A percentile compares a stretch with the other conserved stretches of the same genome.
These are phyloP conservation scores for Tonatia bakeri DNA, from an alignment of 2,113 vertebrate genomes.

Conservation along the genomic window DNA sequence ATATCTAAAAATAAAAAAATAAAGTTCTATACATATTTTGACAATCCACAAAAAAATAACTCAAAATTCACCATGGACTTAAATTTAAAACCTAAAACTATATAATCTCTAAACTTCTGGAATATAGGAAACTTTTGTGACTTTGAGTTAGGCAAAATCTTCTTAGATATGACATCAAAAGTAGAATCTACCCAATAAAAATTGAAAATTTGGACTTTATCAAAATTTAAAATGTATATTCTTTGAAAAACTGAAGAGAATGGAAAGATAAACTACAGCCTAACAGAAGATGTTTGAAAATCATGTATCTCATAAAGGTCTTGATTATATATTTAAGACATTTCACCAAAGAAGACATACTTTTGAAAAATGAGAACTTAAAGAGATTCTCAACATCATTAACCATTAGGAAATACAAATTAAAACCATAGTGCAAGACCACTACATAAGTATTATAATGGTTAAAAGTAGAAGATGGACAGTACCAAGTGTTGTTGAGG, in stretches of 20 bases:
- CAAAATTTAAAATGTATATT: not conserved
- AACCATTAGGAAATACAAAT: not conserved
- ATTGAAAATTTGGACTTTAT: not conserved
- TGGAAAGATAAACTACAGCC: not conserved
- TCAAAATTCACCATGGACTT: not conserved
- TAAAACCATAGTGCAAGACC: not conserved
- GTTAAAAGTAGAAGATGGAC: not conserved
- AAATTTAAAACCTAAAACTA: not conserved
- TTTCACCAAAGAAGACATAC: not conserved
- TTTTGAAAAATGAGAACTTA: not conserved
- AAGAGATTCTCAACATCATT: not conserved
- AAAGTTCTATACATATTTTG: not conserved
- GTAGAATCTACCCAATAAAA: not conserved
- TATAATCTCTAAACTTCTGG: not conserved
- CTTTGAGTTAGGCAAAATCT: not conserved
- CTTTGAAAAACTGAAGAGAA: not conserved
- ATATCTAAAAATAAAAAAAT: not conserved
- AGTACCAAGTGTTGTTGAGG: not conserved
- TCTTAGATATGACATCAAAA: not conserved
- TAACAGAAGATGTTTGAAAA: not conserved
- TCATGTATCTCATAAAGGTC: not conserved
- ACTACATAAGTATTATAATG: not conserved
- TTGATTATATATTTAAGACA: not conserved
- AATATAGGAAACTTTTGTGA: not conserved
- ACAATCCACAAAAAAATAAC: not conserved